Base-by-base conservation (phyloP, 1,140 invertebrate species). In the Globodera ellingtonae region DNA sequence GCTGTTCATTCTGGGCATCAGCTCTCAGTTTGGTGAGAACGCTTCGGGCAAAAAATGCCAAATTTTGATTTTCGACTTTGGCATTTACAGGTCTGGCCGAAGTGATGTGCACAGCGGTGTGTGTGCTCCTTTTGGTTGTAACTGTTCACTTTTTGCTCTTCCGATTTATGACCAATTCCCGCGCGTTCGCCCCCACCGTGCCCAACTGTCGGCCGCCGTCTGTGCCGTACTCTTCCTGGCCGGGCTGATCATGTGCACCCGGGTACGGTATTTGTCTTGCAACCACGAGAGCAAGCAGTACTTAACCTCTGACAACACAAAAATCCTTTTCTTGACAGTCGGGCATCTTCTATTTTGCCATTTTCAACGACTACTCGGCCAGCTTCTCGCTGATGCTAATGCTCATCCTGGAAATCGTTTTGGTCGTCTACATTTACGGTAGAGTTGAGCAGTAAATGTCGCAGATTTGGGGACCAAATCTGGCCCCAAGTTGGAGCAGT, bases 1-100 rank as follows among this genome's bases (percentile, higher is more conserved):
- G 95, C 91, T 97, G 21, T 94, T 97, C 83, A 93, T 95, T 77
- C 92, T 98, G 6, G 95, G 95, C 48, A 92, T 98, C 82, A 95
- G 96, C 90, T 94, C 93, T 88, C 79, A 84, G 75, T 85, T 83
- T 65, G 83, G 56, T 62, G 15, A 6, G 15, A 18, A 62, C 18
- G 56, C 4, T 52, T 52, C 4, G 50, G 10, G 10, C 10, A 9
- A 52, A 4, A 52, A 52, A 52, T 52, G 7, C 7, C 7, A 52
- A 52, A 2, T 52, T 52, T 62, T 6, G 56, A 62, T 18, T 62
- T 62, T 62, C 18, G 4, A 13, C 56, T n/a, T 62, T 62, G 10
- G 13, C 52, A 52, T 52, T 52, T 9, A 6, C 13, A 62, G 56
- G 82, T n/a, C 66, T 85, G 46, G 78, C 72, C 21, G 82, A 83